Base-by-base conservation (phyloP, 1,140 invertebrate genomes). In the Gyrodactylus salaris region DNA sequence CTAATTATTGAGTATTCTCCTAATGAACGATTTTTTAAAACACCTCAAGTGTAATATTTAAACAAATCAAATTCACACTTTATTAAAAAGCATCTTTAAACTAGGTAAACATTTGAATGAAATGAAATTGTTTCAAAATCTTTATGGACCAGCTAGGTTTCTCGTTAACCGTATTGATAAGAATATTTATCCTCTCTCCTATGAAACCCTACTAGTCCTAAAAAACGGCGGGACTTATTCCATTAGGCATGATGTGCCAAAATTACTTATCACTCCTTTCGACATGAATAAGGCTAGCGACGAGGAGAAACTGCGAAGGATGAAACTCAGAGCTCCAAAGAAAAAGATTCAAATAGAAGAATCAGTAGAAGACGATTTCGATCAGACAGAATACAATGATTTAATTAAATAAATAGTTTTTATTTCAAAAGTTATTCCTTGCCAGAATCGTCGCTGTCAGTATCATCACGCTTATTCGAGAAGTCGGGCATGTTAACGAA, bases 401-500 rank as follows among this genome's bases (percentile, higher is more conserved):
- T n/a, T 54, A n/a, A 54, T 54, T 16, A 54, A 54, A n/a, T 54
- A n/a, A 54, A 54, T 54, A 54, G 34, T 16, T 54, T 54, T 54
- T 54, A n/a, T 54, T 54, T 54, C 34, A 54, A 54, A 16, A 54
- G 7, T 16, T 54, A 54, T 54, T 54, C 34, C n/a, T n/a, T 16
- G n/a, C n/a, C n/a, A 54, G 34, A 7, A 54, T 54, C n/a, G 7
- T 54, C 34, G n/a, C n/a, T 54, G 34, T 54, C 34, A 54, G 34
- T n/a, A 16, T 54, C 34, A 16, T 54, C 34, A n/a, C 7, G 34
- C n/a, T 54, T 54, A 54, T 16, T 16, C 7, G 7, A n/a, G 34
- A 54, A 16, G 88, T 91, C 87, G 82, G 85, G 84, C 77, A 84
- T 84, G 20, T 87, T 88, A 78, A 84, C 84, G 76, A 91, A 90